Conservation (phyloP, 2,113 vertebrate species). For the Panthera uncia region DNA sequence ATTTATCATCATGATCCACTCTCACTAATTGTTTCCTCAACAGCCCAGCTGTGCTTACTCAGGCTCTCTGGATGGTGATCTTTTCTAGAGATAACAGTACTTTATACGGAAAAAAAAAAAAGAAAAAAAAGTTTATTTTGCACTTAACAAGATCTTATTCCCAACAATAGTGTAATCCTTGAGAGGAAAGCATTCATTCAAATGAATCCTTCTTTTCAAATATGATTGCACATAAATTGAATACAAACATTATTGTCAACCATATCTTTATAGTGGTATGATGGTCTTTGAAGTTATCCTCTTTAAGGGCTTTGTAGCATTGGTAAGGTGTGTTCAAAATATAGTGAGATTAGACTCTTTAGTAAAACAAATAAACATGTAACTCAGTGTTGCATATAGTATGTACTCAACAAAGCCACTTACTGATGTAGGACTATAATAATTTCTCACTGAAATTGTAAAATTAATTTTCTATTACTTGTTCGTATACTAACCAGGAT, state of each 20-base stretch:
- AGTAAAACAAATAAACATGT: not conserved
- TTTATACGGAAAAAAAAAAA: not conserved
- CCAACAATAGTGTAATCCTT: not conserved
- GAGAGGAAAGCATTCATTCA: not conserved
- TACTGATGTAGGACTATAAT: not conserved
- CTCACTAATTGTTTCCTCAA: conserved; percentile 45
- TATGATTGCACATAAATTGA: not conserved
- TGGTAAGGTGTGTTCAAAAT: not conserved
- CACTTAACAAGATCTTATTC: not conserved
- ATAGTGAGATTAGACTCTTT: not conserved
- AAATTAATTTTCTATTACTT: not conserved
- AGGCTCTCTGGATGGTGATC: not conserved
- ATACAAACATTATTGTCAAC: not conserved
- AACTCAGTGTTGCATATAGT: not conserved
- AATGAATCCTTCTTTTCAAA: not conserved
- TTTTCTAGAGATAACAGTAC: conserved; percentile 9
- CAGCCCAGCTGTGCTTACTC: conserved; percentile 13
- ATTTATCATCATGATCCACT: not conserved
- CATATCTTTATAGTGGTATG: not conserved
- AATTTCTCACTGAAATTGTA: not conserved
- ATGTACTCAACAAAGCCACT: not conserved
- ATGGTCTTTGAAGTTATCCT: not conserved
- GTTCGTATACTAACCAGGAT: not conserved
- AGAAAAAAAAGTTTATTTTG: conserved; percentile 39
- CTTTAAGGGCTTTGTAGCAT: not conserved